Conservation (phyloP, 2,888 invertebrate species). For the Fragum whitleyi region DNA sequence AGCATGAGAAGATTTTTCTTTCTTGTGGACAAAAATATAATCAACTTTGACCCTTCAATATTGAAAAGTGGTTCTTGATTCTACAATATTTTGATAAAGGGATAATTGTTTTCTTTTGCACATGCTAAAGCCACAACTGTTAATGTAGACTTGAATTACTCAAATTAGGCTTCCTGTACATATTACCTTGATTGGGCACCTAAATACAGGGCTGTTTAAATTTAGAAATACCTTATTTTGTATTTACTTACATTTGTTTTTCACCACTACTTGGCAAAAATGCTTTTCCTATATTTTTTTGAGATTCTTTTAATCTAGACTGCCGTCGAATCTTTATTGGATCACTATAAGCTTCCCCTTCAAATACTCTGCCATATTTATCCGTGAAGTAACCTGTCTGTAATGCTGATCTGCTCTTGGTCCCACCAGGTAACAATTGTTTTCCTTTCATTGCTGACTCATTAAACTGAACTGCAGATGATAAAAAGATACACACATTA, state of each 20-base stretch:
- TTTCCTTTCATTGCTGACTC: conserved; percentile 83
- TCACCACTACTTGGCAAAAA: conserved; percentile 84
- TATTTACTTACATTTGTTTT: conserved; percentile 82
- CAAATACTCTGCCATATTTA: conserved; percentile 82
- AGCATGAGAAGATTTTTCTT: no score
- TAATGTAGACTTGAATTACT: no score
- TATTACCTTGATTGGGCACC: no score
- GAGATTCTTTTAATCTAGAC: conserved; percentile 79
- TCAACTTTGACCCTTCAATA: no score
- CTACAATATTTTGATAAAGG: no score
- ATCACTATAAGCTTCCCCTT: conserved; percentile 84
- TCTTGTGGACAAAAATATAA: no score
- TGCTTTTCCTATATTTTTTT: conserved; percentile 84
- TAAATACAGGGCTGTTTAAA: no score
- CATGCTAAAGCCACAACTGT: no score
- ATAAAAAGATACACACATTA: background rate
- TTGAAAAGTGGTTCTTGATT: no score
- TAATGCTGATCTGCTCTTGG: conserved; percentile 80
- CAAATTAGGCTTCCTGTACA: no score
- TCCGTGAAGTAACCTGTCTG: conserved; percentile 84
- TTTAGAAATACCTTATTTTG: no score
- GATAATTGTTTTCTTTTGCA: no score
- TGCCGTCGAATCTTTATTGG: conserved; percentile 82
- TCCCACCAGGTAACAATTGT: conserved; percentile 84
- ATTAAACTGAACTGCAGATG: conserved; percentile 81